Base-by-base conservation (phyloP, 2,797 vertebrate genomes). In the Remorina albescens region DNA sequence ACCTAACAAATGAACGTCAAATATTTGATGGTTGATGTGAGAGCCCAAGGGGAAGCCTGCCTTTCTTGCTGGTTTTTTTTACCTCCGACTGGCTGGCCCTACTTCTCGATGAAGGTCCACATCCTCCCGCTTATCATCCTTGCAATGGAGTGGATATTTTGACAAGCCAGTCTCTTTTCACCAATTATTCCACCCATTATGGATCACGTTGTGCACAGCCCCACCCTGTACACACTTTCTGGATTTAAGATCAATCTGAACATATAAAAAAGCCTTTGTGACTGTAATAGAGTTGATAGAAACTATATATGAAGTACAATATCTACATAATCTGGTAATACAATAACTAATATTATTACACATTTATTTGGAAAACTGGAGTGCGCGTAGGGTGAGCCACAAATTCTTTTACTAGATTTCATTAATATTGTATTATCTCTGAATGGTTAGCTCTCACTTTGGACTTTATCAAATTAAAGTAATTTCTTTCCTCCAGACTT, bases 141-240 rank as follows among this genome's bases (percentile, higher is more conserved):
- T 41, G 12, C 83, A 68, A 92, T 49, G 59, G 87, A 79, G 74
- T 66, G 55, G 77, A 67, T 88, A 78, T 92, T 93, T 87, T 93
- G 92, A 93, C 91, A 91, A 87, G 85, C 86, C 82, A 79, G 87
- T 90, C 90, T 93, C 91, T 89, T 92, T 94, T 91, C 86, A 83
- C 82, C 93, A 88, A 92, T 93, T 94, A 94, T 92, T 93, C 92
- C 87, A 87, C 83, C 92, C 90, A 93, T 93, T 91, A 94, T 85
- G 80, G 83, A 87, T 83, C 77, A 71, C 53, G n/a, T 56, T 72
- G 82, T 68, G 70, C 69, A 67, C 78, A 11, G 65, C 82, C 83
- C 84, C 83, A 68, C 84, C 90, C 86, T 73, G 68, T 51, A 66
- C 58, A 57, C 70, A 81, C 81, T 74, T 71, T 78, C 42, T 67